Base-by-base conservation (phyloP, 2,113 vertebrate species). In the Chloropsis hardwickii region DNA sequence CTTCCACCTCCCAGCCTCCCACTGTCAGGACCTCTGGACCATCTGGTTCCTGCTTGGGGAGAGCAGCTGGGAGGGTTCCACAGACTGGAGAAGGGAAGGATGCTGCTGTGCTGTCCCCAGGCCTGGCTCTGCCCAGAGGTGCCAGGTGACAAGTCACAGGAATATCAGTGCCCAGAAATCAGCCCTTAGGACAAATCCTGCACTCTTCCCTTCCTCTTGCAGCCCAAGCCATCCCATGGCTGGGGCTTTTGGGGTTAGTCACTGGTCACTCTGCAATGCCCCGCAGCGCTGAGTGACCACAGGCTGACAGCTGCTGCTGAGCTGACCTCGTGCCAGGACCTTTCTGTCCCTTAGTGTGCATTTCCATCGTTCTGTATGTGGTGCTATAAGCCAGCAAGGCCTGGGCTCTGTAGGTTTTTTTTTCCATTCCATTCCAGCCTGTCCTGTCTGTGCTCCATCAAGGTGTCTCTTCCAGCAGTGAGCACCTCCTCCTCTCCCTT, bases 31-130 rank as follows among this genome's bases (percentile, higher is more conserved):
- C 29, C 31, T 37, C 15, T 29, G 74, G 39, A 37, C 31, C 37
- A 1, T 8, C 20, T 31, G 56, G 20, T 40, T 45, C 53, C 69
- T 82, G 51, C 56, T 22, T 27, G 48, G 66, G 66, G 37, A 16
- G 64, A 62, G 29, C 74, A 51, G 35, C 45, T 24, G 9, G 29
- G 56, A 60, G 58, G 53, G 25, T 33, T 69, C 48, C 21, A 8
- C 2, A 2, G 3, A 1, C 37, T 14, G 1, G 2, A 39, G 67
- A 47, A 29, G 2, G 10, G 64, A 7, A 50, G n/a, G 31, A 18
- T 5, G 33, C 6, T 42, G 51, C 57, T 86, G 62, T 37, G 53
- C 57, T 89, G 83, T 60, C 28, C 57, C 10, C 50, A 64, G 80
- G 53, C 62, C 62, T 54, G 2, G 0, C 45, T 23, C 12, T 56